These are phyloP conservation scores for Bothrops jararaca DNA, from an alignment of 2,113 vertebrate species.

Conservation along the genomic window DNA sequence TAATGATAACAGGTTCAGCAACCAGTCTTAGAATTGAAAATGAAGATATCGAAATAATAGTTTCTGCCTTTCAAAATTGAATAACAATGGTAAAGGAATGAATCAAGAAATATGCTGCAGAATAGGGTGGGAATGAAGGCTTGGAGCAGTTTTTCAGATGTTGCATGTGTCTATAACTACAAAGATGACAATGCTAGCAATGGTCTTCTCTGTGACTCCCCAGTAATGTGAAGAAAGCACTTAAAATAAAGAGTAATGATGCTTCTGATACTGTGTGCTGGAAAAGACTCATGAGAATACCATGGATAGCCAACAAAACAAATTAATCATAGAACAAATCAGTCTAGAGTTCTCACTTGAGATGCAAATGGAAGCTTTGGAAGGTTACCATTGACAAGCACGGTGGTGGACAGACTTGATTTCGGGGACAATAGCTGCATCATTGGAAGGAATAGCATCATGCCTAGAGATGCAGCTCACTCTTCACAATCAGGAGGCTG, in stretches of 20 bases:
- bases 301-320: not conserved
- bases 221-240: not conserved
- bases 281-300: not conserved
- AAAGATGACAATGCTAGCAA: not conserved
- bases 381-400: no score
- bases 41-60: not conserved
- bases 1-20: not conserved
- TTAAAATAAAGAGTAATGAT: not conserved
- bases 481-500: no score
- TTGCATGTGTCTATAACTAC: not conserved
- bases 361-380: no score
- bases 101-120: not conserved
- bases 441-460: no score
- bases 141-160: not conserved
- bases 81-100: not conserved
- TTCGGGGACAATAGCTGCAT: no score
- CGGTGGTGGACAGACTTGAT: no score
- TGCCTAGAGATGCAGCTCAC: no score
- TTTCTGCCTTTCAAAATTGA: not conserved
- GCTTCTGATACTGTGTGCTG: not conserved
- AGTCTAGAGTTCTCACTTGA: no score
- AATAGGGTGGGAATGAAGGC: not conserved
- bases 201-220: not conserved
- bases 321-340: not conserved
- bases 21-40: not conserved